These are phyloP conservation scores for Aricia agestis DNA, from an alignment of 1,140 invertebrate species.

Conservation along the genomic window DNA sequence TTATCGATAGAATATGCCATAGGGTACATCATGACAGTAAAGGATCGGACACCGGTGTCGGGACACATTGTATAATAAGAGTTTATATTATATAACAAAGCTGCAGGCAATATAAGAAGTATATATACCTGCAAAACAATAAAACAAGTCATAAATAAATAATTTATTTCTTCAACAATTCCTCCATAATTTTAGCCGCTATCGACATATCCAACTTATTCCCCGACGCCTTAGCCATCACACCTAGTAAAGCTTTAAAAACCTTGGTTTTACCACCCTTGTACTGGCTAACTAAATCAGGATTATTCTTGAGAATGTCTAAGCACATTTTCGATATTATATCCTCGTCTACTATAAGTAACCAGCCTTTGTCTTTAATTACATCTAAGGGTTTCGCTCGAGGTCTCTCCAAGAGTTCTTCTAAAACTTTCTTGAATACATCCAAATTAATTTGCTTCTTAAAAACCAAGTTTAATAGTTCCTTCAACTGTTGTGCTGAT, in stretches of 20 bases:
- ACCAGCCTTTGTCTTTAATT: constrained; percentile 79
- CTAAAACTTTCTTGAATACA: constrained; percentile 75
- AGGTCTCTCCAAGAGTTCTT: constrained; percentile 73
- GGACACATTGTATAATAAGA: too few species aligned
- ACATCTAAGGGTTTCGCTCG: constrained; percentile 72
- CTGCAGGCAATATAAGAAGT: too few species aligned
- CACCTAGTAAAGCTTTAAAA: constrained; percentile 79
- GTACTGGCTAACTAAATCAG: constrained; percentile 81
- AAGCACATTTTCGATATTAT: constrained; percentile 80
- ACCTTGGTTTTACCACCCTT: constrained; percentile 83
- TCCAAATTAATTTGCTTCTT: constrained; percentile 79
- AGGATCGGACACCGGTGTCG: too few species aligned
- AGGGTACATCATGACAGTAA: too few species aligned
- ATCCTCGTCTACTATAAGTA: constrained; percentile 78
- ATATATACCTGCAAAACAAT: background rate
- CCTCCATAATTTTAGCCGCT: constrained; percentile 78
- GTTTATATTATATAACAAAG: too few species aligned
- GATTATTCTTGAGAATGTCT: constrained; percentile 80
- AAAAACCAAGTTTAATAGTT: constrained; percentile 79
- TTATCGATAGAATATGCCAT: too few species aligned
- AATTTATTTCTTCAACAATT: constrained; percentile 76
- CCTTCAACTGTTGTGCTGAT: constrained; percentile 76
- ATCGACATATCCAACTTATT: constrained; percentile 81
- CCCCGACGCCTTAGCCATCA: constrained; percentile 77
- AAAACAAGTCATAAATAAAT: constrained; percentile 10